These are phyloP conservation scores for Potamilus streckersoni DNA, from an alignment of 1,140 invertebrate species.

Conservation along the genomic window DNA sequence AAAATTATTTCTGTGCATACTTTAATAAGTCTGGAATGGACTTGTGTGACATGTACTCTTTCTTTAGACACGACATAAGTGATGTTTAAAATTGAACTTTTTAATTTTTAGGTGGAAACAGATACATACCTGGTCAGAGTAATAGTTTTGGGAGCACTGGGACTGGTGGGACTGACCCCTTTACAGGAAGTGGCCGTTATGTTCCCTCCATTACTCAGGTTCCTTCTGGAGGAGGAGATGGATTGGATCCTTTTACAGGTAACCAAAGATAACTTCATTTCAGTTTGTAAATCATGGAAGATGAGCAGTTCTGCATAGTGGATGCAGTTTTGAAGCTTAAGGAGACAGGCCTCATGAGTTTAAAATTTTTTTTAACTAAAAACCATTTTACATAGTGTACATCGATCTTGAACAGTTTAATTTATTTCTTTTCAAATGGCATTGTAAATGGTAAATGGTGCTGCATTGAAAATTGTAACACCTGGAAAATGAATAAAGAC, in stretches of 20 bases:
- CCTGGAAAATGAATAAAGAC: too few relatives aligned
- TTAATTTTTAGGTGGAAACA: constrained; percentile 61
- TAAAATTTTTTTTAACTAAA: not conserved
- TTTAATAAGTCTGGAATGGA: not conserved
- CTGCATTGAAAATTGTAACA: too few relatives aligned
- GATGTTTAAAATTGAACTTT: constrained; percentile 9
- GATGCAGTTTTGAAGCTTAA: not conserved
- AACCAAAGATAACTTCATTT: not conserved
- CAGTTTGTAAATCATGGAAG: not conserved
- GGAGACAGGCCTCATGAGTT: not conserved
- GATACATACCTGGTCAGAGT: constrained; percentile 68
- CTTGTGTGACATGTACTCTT: too few relatives aligned
- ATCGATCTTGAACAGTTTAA: too few relatives aligned
- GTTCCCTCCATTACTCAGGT: constrained; percentile 38
- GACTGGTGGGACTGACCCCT: constrained; percentile 49
- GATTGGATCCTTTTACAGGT: too few relatives aligned
- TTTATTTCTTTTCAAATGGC: too few relatives aligned
- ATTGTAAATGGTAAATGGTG: too few relatives aligned
- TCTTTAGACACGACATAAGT: not conserved
- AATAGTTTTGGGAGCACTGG: constrained; percentile 13
- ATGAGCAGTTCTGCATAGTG: constrained; percentile 17
- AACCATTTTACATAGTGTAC: too few relatives aligned
- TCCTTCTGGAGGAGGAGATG: not conserved
- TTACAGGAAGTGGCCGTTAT: constrained; percentile 45
- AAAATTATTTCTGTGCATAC: too few relatives aligned